Percentiles rank a stretch among this genome's conserved stretches.
These are phyloP conservation scores for Phalacrocorax brasilianus DNA, from an alignment of 2,113 vertebrate species.

Conservation along the genomic window DNA sequence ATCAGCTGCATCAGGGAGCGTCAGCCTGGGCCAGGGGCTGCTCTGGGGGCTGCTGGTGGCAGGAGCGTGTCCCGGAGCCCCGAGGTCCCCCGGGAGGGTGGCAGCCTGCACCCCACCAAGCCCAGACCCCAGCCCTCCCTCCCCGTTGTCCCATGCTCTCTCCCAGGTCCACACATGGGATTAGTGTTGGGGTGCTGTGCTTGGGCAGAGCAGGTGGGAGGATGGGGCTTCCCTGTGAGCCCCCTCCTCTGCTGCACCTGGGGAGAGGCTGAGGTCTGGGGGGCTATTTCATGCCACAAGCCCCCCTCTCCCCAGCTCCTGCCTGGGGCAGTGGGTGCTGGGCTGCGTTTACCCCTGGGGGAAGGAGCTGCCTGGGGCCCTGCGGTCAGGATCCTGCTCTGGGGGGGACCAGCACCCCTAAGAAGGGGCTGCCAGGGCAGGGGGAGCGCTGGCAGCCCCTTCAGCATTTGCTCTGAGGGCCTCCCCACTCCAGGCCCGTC, in stretches of 20 bases:
- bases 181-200: neutral
- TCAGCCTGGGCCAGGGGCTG: accelerated
- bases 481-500: neutral
- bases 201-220: neutral
- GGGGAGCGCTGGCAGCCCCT: neutral
- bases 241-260: neutral
- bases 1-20: accelerated
- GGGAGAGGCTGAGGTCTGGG: neutral
- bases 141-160: neutral
- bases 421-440: neutral
- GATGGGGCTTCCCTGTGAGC: neutral
- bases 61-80: neutral
- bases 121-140: neutral
- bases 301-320: too few species aligned
- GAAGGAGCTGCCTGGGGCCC: neutral
- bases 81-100: accelerated
- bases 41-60: neutral
- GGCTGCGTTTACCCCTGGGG: accelerated
- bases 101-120: neutral
- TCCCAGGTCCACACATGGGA: neutral
- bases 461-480: neutral
- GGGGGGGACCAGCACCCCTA: neutral
- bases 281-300: neutral
- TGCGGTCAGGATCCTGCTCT: accelerated
- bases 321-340: neutral